Evolutionary conservation across 2,797 vertebrate genomes (phyloP), one percentile per base, ranked within the genome.

Genomic region (Takifugu ocellatus): DNA sequence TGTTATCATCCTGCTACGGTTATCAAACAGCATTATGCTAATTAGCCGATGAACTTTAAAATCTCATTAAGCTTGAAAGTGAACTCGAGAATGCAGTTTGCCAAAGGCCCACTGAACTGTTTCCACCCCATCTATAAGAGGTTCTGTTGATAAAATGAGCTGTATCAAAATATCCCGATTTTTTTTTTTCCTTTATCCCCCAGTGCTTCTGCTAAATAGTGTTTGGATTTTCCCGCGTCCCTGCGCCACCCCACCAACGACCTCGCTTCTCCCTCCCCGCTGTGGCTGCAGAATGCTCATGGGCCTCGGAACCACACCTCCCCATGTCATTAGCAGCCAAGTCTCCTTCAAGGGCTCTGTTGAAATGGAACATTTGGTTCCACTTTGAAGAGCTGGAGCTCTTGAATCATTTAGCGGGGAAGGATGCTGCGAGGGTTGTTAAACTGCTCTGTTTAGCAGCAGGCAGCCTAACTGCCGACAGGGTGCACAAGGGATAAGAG

Each of bases 361-460:
- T 78, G 75, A 82, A 89, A 88, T 71, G 57, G 79, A 85, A 87
- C 86, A 86, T 84, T 89, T 87, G 81, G 77, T 83, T 88, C 77
- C 78, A 76, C 84, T 88, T 88, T 90, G 85, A 91, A 82, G 84
- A 79, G 77, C 70, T 46, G 57, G 54, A 74, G 74, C 78, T 75
- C 82, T 84, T 90, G 86, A 90, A 90, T 90, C 86, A 89, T 91
- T 90, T 85, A 89, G 84, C 55, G 49, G 68, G 69, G 79, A 71
- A 79, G 68, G 84, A 84, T 79, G 83, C 81, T 84, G 53, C 57
- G 68, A 85, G 84, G 68, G 59, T 59, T 72, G 82, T 87, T 90
- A 83, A 88, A 84, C 78, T 79, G 83, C 75, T 80, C 78, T 88
- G 86, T 88, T 85, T 82, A 85, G 79, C 77, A 79, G 83, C 80